These are phyloP conservation scores for Heliconius congener DNA, from an alignment of 1,140 invertebrate species.

Conservation along the genomic window DNA sequence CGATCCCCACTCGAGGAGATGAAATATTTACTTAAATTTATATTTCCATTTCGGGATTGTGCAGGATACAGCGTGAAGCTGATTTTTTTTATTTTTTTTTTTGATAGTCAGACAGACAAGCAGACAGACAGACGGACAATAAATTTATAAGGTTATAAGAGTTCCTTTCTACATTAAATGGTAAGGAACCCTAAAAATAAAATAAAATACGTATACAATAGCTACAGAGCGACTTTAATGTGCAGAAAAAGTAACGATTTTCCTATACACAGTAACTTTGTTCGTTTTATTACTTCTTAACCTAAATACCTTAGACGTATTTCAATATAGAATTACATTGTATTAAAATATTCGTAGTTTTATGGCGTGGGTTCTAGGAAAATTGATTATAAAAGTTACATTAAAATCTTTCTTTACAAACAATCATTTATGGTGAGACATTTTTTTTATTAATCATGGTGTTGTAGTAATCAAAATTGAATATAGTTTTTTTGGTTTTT, in stretches of 20 bases:
- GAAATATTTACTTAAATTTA: no score
- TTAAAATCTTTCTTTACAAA: not conserved
- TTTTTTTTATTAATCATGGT: not conserved
- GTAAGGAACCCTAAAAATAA: not conserved
- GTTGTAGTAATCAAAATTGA: not conserved
- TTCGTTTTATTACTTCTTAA: constrained; percentile 9
- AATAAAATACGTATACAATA: not conserved
- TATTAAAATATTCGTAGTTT: not conserved
- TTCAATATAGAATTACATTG: constrained; percentile 8
- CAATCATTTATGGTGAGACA: not conserved
- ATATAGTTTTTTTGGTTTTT: no score
- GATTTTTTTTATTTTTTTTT: no score
- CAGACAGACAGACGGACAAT: no score
- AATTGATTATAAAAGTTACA: not conserved
- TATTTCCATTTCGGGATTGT: no score
- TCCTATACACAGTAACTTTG: not conserved
- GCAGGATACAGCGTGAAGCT: no score
- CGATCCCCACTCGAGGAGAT: no score
- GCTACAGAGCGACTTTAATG: not conserved
- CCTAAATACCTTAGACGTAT: constrained; percentile 11
- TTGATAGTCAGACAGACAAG: no score
- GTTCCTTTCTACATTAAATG: no score
- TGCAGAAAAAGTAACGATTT: constrained; percentile 8
- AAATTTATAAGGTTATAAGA: no score
- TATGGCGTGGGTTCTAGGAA: not conserved